Evolutionary conservation across 1,140 invertebrate species (phyloP).

Genomic region (Conopomorpha cramerella): DNA sequence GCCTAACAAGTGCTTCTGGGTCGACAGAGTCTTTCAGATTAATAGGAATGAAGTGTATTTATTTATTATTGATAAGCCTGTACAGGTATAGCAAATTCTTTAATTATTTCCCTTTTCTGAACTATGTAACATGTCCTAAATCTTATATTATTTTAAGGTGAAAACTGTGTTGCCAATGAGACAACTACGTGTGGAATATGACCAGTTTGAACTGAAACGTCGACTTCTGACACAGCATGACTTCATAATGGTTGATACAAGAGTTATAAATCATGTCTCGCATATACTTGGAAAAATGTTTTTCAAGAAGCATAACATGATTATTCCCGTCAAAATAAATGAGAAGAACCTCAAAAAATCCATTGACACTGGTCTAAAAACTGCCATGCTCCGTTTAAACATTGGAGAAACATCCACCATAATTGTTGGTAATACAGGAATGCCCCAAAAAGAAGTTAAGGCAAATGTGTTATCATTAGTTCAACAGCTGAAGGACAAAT

Average conservation of each 20-base stretch:
- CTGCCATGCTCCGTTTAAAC: constrained; percentile 60
- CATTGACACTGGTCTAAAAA: constrained; percentile 62
- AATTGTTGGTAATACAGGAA: constrained; percentile 62
- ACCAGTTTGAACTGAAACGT: constrained; percentile 67
- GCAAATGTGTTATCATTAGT: constrained; percentile 64
- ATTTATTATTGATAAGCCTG: too few relatives aligned
- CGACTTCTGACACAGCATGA: constrained; percentile 67
- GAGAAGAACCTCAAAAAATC: constrained; percentile 63
- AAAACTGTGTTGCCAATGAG: constrained; percentile 62
- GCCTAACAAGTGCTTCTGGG: too few relatives aligned
- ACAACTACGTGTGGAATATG: constrained; percentile 67
- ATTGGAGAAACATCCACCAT: constrained; percentile 62
- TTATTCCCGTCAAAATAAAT: constrained; percentile 59
- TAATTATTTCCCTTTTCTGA: too few relatives aligned
- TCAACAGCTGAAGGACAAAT: constrained; percentile 54
- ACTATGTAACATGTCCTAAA: constrained; percentile 1
- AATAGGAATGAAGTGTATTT: too few relatives aligned
- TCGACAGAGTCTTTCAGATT: too few relatives aligned
- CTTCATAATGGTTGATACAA: constrained; percentile 66
- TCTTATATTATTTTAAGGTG: constrained; percentile 19
- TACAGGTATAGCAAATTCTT: too few relatives aligned
- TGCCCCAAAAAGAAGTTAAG: constrained; percentile 54
- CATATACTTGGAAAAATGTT: constrained; percentile 67
- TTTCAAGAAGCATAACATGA: constrained; percentile 63
- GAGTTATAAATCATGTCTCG: constrained; percentile 64